Evolutionary conservation across 1,140 invertebrate species (phyloP).

Genomic region (Drosophila biarmipes): DNA sequence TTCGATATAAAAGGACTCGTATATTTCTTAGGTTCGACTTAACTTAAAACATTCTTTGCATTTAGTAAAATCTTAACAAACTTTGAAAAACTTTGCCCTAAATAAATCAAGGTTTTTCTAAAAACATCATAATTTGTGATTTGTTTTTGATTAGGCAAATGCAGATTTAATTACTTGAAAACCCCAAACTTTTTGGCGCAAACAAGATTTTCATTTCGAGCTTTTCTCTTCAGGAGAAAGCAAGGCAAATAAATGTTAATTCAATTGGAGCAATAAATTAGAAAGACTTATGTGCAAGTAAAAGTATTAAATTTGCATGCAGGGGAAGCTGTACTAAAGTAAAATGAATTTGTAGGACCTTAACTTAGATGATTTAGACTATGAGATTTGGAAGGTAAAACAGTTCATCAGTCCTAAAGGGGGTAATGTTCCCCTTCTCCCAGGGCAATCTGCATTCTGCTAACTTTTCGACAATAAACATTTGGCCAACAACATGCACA

Average conservation of each 20-base stretch:
- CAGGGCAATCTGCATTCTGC: slow-evolving; percentile 33
- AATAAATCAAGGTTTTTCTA: background rate
- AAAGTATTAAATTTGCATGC: background rate
- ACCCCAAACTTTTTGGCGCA: slow-evolving; percentile 6
- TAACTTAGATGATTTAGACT: background rate
- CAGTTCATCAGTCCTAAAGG: background rate
- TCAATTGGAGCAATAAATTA: slow-evolving; percentile 2
- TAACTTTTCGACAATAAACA: slow-evolving; percentile 67
- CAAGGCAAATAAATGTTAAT: background rate
- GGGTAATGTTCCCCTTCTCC: background rate
- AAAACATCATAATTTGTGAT: slow-evolving; percentile 1
- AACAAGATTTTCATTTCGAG: slow-evolving; percentile 2
- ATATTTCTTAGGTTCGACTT: background rate
- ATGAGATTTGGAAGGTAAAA: background rate
- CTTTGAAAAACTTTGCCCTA: background rate
- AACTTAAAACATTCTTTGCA: background rate
- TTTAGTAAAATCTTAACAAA: too few relatives aligned
- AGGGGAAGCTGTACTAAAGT: background rate
- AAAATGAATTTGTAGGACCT: background rate
- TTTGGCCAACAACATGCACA: slow-evolving; percentile 60
- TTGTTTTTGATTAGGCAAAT: slow-evolving; percentile 6
- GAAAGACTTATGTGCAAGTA: background rate
- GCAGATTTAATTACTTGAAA: slow-evolving; percentile 3
- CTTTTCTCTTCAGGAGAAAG: background rate
- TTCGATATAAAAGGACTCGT: too few relatives aligned